Conservation (phyloP, 2,797 vertebrate genomes). For the Pogoniulus pusillus region DNA sequence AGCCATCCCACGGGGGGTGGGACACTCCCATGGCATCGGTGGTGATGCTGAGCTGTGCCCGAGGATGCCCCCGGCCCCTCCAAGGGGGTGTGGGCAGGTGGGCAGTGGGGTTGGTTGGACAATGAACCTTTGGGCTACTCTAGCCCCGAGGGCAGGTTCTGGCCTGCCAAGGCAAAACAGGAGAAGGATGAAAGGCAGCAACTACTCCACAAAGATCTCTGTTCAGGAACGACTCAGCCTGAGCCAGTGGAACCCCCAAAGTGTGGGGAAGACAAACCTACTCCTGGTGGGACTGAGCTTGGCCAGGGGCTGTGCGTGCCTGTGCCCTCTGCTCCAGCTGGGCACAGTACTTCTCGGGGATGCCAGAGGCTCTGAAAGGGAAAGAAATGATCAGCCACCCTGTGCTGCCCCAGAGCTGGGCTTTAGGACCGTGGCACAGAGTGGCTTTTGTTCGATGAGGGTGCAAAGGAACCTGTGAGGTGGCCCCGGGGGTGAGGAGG, state of each 20-base stretch:
- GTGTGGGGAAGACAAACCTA: not conserved
- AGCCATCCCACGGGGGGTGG: rapidly evolving
- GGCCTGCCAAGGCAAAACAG: rapidly evolving
- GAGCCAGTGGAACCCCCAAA: not conserved
- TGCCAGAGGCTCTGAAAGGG: conserved; percentile 78
- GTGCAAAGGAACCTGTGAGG: not conserved
- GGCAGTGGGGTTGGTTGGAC: not conserved
- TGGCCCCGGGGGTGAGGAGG: not conserved
- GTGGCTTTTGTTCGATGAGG: not conserved
- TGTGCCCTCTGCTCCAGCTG: conserved; percentile 79
- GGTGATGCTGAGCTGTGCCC: not conserved
- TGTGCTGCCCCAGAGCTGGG: rapidly evolving
- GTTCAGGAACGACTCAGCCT: not conserved
- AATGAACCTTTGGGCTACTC: not conserved
- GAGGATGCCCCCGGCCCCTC: not conserved
- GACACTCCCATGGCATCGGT: not conserved
- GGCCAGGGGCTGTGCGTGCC: not conserved
- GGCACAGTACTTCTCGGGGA: conserved; percentile 85
- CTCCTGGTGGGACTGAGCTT: not conserved
- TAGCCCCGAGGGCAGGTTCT: not conserved
- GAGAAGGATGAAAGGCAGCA: not conserved
- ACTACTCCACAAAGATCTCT: not conserved
- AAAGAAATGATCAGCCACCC: not conserved
- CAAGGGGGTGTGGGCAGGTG: not conserved
- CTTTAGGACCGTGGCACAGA: rapidly evolving